A percentile compares a stretch with the other conserved stretches of the same genome.
These are phyloP conservation scores for Bovichtus diacanthus DNA, from an alignment of 2,797 vertebrate genomes.

Conservation along the genomic window DNA sequence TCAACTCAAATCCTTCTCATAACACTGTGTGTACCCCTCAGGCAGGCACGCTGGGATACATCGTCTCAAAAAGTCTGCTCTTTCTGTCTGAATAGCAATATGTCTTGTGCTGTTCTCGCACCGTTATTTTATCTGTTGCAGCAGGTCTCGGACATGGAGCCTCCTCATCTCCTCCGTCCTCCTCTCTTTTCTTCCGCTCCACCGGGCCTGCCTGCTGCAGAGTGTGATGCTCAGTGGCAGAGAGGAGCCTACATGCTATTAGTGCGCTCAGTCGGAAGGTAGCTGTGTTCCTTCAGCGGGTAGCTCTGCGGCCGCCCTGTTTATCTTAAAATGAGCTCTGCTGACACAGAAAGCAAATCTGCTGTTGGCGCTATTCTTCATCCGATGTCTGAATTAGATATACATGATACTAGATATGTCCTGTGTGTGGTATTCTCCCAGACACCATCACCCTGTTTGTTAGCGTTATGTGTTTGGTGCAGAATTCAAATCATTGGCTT, in stretches of 20 bases:
- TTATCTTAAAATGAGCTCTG: conserved; percentile 47
- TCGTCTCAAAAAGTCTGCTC: conserved; percentile 45
- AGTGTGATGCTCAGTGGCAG: conserved; percentile 59
- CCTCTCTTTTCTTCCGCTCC: conserved; percentile 51
- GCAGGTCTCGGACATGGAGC: conserved; percentile 63
- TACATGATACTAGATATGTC: background rate
- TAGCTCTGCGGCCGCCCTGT: conserved; percentile 45
- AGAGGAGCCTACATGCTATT: conserved; percentile 53
- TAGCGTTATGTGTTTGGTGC: background rate
- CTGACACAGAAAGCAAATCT: conserved; percentile 43
- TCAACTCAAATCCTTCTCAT: conserved; percentile 83
- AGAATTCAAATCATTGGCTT: background rate
- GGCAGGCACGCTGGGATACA: conserved; percentile 68
- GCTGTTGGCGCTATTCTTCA: conserved; percentile 7
- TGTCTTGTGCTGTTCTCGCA: conserved; percentile 58
- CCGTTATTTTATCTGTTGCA: conserved; percentile 66
- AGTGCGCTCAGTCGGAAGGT: conserved; percentile 66
- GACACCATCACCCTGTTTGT: background rate
- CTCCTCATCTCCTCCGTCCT: conserved; percentile 57
- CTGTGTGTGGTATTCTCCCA: background rate
- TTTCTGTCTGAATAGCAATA: conserved; percentile 72
- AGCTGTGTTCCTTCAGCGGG: conserved; percentile 50
- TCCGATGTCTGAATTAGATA: conserved; percentile 19
- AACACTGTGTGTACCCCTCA: conserved; percentile 77
- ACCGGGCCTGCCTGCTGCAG: conserved; percentile 58